These are phyloP conservation scores for Choreutis nemorana DNA, from an alignment of 2,888 invertebrate species.

Conservation along the genomic window DNA sequence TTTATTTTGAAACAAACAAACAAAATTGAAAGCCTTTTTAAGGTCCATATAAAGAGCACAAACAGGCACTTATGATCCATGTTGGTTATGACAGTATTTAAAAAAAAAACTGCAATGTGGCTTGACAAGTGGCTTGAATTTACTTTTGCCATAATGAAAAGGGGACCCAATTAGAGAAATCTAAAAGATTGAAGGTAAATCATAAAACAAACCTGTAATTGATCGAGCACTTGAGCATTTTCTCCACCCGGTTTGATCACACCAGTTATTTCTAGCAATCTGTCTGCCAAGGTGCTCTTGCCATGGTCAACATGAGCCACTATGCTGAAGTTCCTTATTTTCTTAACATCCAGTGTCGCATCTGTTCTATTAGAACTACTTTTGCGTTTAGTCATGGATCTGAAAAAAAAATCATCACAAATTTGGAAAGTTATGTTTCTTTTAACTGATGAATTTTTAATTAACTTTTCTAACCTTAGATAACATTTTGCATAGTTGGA, in stretches of 20 bases:
- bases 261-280: constrained; percentile 92
- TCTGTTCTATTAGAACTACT: constrained; percentile 23
- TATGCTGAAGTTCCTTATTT: constrained; percentile 93
- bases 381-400: constrained; percentile 18
- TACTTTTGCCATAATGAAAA: too few species aligned
- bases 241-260: constrained; percentile 73
- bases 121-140: too few species aligned
- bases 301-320: constrained; percentile 99
- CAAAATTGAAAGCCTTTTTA: too few species aligned
- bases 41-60: too few species aligned
- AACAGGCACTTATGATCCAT: too few species aligned
- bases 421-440: too few species aligned
- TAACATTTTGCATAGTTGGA: constrained; percentile 6
- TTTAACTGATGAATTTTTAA: constrained; percentile 3
- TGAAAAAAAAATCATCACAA: constrained; percentile 14
- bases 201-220: constrained; percentile 71
- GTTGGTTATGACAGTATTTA: too few species aligned
- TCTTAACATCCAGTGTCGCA: constrained; percentile 25
- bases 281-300: constrained; percentile 95
- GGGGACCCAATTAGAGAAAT: too few species aligned
- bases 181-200: too few species aligned
- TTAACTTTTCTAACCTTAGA: constrained; percentile 11
- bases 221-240: constrained; percentile 78
- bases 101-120: too few species aligned
- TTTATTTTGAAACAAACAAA: too few species aligned